Evolutionary conservation across 1,140 invertebrate species (phyloP), one percentile per base, ranked within the genome.

Genomic region (Epicauta chinensis): DNA sequence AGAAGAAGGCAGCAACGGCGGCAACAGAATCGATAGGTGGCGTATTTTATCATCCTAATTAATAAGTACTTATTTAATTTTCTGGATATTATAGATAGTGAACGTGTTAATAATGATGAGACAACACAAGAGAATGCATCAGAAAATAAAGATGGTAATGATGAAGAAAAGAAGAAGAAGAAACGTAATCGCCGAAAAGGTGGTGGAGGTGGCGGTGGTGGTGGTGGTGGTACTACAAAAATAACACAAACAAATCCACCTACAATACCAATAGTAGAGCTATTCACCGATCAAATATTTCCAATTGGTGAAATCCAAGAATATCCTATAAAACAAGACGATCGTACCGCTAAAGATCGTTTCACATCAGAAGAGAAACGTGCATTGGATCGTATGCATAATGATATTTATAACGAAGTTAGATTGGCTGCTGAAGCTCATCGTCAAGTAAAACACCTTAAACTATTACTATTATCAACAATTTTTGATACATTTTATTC

Each of bases 341-440:
- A 90, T 53, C 81, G 83, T 61, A 93, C 83, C 38, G 93, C 92
- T 1, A 90, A 86, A 63, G 83, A 97, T 66, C 79, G 94, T 29
- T 90, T 91, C 60, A 84, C 85, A 0, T 88, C 82, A 65, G 94
- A 97, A 71, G 97, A 98, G 66, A 96, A 95, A 63, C 81, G 85
- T 63, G 83, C 86, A 3, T 67, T 89, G 11, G 88, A 91, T 67
- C 75, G 84, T 66, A 79, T 86, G 73, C 84, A 89, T 53, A 84
- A 84, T 69, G 91, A 98, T 62, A 87, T 94, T 58, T 98, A 98
- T 66, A 89, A 93, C 66, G 94, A 98, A 75, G 84, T 97, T 23
- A 81, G 97, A 56, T 84, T 89, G 57, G 96, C 96, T 15, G 96
- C 97, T 17, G 97, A 99, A 75, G 94, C 93, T 43, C 97, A 99